Percentiles rank a stretch among this genome's conserved stretches.
Evolutionary conservation across 1,140 invertebrate genomes (phyloP).

Genomic region (Paraescarpia echinospica): DNA sequence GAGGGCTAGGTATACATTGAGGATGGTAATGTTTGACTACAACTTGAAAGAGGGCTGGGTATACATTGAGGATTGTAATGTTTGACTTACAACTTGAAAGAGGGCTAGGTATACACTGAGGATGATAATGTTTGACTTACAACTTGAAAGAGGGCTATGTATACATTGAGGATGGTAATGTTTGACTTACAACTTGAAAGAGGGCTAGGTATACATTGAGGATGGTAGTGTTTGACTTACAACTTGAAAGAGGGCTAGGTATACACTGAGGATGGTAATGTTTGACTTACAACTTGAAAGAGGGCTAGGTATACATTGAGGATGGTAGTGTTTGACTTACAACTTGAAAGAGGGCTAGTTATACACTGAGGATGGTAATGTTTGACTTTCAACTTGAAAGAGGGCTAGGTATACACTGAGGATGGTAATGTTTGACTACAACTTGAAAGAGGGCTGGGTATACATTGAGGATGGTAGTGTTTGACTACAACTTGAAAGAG

Average conservation of each 20-base stretch:
- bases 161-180: background rate
- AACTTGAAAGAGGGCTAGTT: no score
- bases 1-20: no score
- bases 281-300: background rate
- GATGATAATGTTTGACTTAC: background rate
- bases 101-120: no score
- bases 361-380: background rate
- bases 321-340: background rate
- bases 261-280: background rate
- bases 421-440: background rate
- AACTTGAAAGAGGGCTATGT: no score
- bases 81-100: background rate
- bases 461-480: background rate
- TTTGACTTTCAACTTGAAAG: no score
- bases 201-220: no score
- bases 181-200: background rate
- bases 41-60: no score
- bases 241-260: no score
- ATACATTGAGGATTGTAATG: background rate
- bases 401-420: no score
- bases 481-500: no score
- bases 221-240: background rate
- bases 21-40: background rate
- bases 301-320: no score
- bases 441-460: no score